Evolutionary conservation across 2,113 vertebrate genomes (phyloP), one percentile per base, ranked within the genome.

Genomic region (Mus spicilegus): DNA sequence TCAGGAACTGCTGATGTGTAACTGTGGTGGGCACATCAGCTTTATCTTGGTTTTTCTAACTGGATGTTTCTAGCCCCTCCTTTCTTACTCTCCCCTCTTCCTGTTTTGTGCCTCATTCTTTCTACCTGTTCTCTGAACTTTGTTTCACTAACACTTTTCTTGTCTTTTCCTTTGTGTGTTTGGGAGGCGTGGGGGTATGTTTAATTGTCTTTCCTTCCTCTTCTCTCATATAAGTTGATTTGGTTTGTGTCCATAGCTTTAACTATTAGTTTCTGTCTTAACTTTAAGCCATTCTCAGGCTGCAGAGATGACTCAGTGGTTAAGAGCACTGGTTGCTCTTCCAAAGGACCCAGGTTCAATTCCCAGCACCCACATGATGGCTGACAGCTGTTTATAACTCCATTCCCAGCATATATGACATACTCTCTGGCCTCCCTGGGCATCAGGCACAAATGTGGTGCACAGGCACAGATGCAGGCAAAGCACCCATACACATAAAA

Each of bases 241-340:
- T 63, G 14, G 20, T 92, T 91, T 95, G 77, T 94, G 90, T 97
- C 86, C 82, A 81, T 24, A 22, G 17, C 51, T 91, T 96, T 77
- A 69, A 58, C 16, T 88, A 84, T 82, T 93, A 94, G 76, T 65
- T 89, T 51, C 26, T 36, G n/a, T 26, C 72, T 75, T 75, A 24
- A 42, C 72, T 42, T 75, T 75, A 91, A 96, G 94, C 63, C 73
- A 78, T 87, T 72, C 80, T 95, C 73, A 67, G 49, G 58, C 51
- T 28, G n/a, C n/a, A 63, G 81, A 42, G 58, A 63, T 42, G n/a
- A 17, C 56, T 63, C n/a, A 28, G 56, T 84, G n/a, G 81, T 63
- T 84, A 84, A 84, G 58, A 28, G 14, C 56, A 61, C n/a, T 84
- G 80, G 36, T 39, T 82, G 36, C 3, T 63, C 58, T 63, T 28